Evolutionary conservation across 1,140 invertebrate species (phyloP), one percentile per base, ranked within the genome.

Genomic region (Eubasilissa regina): DNA sequence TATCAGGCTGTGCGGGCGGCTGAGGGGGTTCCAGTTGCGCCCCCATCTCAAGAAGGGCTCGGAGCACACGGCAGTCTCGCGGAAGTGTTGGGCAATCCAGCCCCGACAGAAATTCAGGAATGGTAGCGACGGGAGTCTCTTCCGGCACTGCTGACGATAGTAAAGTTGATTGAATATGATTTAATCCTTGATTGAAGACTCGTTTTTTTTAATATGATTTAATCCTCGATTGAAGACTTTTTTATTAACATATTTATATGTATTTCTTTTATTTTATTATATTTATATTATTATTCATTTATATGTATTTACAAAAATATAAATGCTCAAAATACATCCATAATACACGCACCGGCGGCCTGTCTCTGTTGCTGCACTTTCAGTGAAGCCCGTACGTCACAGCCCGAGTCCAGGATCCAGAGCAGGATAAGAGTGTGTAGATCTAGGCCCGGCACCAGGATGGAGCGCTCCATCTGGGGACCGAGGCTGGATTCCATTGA

Each of bases 381-480:
- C n/a, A 94, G 88, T 68, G 93, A 93, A 0, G 92, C 90, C 44
- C 93, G 92, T 17, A 94, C 90, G 8, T 91, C 90, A 45, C 92
- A 93, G 0, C 92, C 92, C 35, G 91, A 93, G 76, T 91, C 89
- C 47, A 94, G 87, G 66, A 94, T 89, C 93, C 93, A 94, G 0
- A 94, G 86, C 6, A 93, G 89, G 17, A 92, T 90, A 45, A 94
- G 85, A 0, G 92, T 92, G 82, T 94, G 92, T 8, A 91, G 86
- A 79, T 94, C 93, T 12, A 93, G 84, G 21, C 45, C 66, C 17
- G 45, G 76, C 44, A 77, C 70, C n/a, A 43, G 44, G 70, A 43
- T 44, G 25, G 35, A 51, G 10, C 48, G 62, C 47, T 68, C 51
- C 19, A 25, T 53, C 62, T 81, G 77, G 0, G 55, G 73, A 17